Base-by-base conservation (phyloP, 2,888 invertebrate genomes). In the Lithophane socia region DNA sequence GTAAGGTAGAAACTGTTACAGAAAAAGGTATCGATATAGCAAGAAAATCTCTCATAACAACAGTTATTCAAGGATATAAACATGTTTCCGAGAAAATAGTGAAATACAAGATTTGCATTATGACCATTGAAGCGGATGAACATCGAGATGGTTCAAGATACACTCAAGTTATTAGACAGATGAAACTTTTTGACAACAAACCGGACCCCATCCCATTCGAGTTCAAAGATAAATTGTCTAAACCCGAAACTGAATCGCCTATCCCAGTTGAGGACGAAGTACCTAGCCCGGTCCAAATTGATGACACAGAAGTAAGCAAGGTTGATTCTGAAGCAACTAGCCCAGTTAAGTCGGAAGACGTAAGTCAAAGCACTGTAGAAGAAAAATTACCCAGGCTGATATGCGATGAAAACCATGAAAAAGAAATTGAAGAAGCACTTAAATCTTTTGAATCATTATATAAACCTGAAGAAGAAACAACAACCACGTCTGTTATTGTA, bases 31-130 rank as follows among this genome's bases (percentile, higher is more conserved):
- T 70, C 0, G 12, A 44, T 0, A 80, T 83, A 12, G 21, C 2
- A 0, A 79, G 85, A 63, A 42, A 71, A 54, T 76, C 82, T 18
- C 18, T 68, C 5, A 83, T 86, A 37, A 83, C 75, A 12, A 86
- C 86, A 3, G 66, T 67, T n/a, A 74, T 83, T 65, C 79, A 79
- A 37, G 63, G 72, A 68, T 80, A 64, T 49, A 71, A 21, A 63
- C 63, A 77, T 54, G 10, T 49, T 0, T 71, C 13, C 5, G 71
- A 54, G 12, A 73, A 73, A 67, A 21, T 71, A 1, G 29, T 65
- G 0, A 79, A 68, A 69, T 85, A 56, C 24, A 85, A 69, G n/a
- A 66, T 83, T 29, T 69, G 70, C 21, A 75, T 83, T 13, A 64
- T 75, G n/a, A 83, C 77, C 0, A 37, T 49, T 52, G 69, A 83